Evolutionary conservation across 2,113 vertebrate species (phyloP), one percentile per base, ranked within the genome.

Genomic region (Platichthys flesus): DNA sequence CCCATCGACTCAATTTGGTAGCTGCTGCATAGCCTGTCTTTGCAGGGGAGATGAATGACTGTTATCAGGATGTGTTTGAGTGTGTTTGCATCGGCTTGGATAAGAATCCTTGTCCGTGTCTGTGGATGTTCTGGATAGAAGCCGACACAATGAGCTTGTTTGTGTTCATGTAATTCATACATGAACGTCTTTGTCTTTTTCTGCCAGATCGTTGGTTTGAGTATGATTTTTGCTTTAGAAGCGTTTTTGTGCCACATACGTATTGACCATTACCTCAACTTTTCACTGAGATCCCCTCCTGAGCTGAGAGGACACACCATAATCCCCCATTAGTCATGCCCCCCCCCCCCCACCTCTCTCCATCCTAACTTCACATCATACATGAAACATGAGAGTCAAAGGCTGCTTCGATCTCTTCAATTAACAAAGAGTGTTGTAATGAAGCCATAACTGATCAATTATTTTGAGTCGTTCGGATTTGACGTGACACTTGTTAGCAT

Each of bases 1-100:
- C 93, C 92, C 91, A 82, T 89, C 76, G 88, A 89, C 91, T 93
- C 74, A 61, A 68, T 81, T 90, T 54, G 76, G 76, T 85, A 75
- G 86, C 72, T 70, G 82, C 69, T 85, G 84, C 84, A 18, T 14
- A 68, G 76, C 62, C 78, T 84, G 78, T 81, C 85, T 83, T 67
- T 85, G 69, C 66, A 82, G 51, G 20, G 59, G 87, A 90, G 85
- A 90, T 75, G 77, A 87, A 86, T 85, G 72, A 82, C 85, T 85
- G 78, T 85, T 82, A 87, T 72, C 74, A 57, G 35, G 18, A 67
- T 60, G 79, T 80, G 71, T 72, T 54, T 77, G 35, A 31, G 31
- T 60, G 45, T 23, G 55, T 58, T 26, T 15, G 31, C 23, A n/a
- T 67, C 7, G 12, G 3, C 2, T 26, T 6, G 15, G 35, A 21